Evolutionary conservation across 2,888 invertebrate species (phyloP).

Genomic region (Hofmannophila pseudospretella): DNA sequence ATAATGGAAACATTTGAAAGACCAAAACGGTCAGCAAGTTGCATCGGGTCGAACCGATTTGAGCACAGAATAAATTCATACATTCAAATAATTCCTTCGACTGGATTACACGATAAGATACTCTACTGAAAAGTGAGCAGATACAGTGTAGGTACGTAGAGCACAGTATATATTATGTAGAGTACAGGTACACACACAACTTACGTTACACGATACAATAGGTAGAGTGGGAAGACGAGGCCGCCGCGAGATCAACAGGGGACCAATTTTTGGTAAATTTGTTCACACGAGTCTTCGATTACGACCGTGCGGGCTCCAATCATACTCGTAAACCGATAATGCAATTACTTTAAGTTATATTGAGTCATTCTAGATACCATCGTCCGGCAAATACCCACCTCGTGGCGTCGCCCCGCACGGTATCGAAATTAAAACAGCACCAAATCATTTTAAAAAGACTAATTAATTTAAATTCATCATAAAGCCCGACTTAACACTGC

Average conservation of each 20-base stretch:
- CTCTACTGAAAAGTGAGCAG: constrained; percentile 49
- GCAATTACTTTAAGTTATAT: too few species aligned
- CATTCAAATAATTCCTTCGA: constrained; percentile 12
- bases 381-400: too few species aligned
- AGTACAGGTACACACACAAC: not conserved
- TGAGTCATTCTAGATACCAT: not conserved
- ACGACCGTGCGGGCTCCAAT: too few species aligned
- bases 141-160: constrained; percentile 1
- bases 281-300: too few species aligned
- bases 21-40: not conserved
- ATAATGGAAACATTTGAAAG: too few species aligned
- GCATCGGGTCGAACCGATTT: too few species aligned
- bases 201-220: not conserved
- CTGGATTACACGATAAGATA: constrained; percentile 18
- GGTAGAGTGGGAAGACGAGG: not conserved
- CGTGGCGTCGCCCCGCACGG: too few species aligned
- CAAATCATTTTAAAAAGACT: not conserved
- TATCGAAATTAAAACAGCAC: constrained; percentile 1
- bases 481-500: not conserved
- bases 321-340: too few species aligned
- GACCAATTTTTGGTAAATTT: not conserved
- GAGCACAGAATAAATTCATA: constrained; percentile 32
- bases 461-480: not conserved
- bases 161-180: not conserved
- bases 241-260: not conserved